These are phyloP conservation scores for Martes martes DNA, from an alignment of 2,113 vertebrate species.

Conservation along the genomic window DNA sequence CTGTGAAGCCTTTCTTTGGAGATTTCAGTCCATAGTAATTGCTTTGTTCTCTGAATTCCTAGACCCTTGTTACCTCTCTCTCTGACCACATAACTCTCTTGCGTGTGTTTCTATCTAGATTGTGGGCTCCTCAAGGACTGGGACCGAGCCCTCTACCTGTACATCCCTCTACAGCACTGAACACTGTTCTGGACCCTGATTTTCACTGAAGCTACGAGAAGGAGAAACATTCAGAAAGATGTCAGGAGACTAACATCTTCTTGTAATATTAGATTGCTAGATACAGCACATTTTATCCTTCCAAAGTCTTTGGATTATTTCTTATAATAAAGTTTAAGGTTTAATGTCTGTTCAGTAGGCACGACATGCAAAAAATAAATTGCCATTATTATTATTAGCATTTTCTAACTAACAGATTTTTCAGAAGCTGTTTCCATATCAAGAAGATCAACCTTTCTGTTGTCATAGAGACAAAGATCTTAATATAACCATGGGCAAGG, in stretches of 20 bases:
- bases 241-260: not conserved
- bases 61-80: not conserved
- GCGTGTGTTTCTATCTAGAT: not conserved
- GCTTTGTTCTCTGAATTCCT: not conserved
- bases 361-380: constrained; percentile 63
- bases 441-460: constrained; percentile 74
- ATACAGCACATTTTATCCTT: not conserved
- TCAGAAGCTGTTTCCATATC: constrained; percentile 69
- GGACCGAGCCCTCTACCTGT: accelerated
- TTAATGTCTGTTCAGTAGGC: constrained; percentile 53
- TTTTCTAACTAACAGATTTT: constrained; percentile 70
- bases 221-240: not conserved
- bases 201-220: not conserved
- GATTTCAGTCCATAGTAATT: not conserved
- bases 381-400: constrained; percentile 71
- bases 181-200: not conserved
- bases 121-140: not conserved
- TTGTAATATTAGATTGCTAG: not conserved
- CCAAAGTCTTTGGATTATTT: constrained; percentile 5
- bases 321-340: constrained; percentile 33
- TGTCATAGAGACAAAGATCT: constrained; percentile 79
- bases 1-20: not conserved
- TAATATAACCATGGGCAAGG: constrained; percentile 70
- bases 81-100: not conserved
- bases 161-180: not conserved